Conservation (phyloP, 2,888 invertebrate genomes). For the Aelia acuminata region DNA sequence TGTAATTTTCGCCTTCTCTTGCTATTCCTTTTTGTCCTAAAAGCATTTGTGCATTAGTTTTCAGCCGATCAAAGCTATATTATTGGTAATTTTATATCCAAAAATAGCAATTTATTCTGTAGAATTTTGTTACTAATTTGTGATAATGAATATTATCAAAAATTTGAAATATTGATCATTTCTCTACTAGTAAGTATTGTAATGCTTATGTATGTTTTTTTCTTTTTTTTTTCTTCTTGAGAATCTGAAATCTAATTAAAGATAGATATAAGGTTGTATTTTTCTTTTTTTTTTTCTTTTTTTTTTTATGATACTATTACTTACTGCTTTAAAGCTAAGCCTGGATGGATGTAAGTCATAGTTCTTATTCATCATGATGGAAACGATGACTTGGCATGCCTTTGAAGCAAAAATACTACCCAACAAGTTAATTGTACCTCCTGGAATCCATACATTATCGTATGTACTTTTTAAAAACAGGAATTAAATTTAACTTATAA, state of each 20-base stretch:
- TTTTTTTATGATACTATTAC: conserved; percentile 45
- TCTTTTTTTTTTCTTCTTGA: conserved; percentile 11
- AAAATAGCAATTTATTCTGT: too few relatives aligned
- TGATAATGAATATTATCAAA: not conserved
- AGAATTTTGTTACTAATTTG: not conserved
- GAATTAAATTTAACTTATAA: conserved; percentile 43
- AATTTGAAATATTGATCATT: not conserved
- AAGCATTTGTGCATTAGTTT: too few relatives aligned
- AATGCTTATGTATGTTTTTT: too few relatives aligned
- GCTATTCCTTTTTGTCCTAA: too few relatives aligned
- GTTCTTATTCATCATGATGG: conserved; percentile 46
- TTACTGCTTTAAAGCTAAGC: conserved; percentile 45
- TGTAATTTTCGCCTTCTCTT: too few relatives aligned
- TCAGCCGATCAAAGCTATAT: too few relatives aligned
- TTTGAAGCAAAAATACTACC: conserved; percentile 46
- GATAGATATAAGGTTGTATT: conserved; percentile 25
- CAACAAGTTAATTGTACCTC: conserved; percentile 28
- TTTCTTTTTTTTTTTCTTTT: too few relatives aligned
- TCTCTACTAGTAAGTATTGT: not conserved
- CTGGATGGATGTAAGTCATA: conserved; percentile 50
- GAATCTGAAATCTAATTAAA: conserved; percentile 25
- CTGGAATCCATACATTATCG: conserved; percentile 45
- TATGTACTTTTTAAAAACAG: conserved; percentile 48
- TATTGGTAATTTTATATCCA: too few relatives aligned
- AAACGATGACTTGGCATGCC: conserved; percentile 46